Base-by-base conservation (phyloP, 1,140 invertebrate species). In the Drosophila paulistorum region DNA sequence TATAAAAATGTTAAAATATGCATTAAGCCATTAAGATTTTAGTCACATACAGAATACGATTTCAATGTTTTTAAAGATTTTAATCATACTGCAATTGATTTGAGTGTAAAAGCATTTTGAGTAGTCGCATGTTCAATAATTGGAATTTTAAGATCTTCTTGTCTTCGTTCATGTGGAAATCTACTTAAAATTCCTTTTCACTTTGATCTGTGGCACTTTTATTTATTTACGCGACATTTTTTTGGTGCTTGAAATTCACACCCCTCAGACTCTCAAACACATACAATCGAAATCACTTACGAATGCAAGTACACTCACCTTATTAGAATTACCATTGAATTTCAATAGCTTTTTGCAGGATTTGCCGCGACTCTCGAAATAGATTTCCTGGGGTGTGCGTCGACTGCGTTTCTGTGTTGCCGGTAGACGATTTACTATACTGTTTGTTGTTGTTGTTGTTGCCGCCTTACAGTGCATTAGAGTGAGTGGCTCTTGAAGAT, bases 311-410 rank as follows among this genome's bases (percentile, higher is more conserved):
- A 61, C 78, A 91, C 93, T 93, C 91, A 95, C 95, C 93, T 95
- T 96, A 84, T 95, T 95, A 17, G 95, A 95, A 80, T 94, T 95
- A 54, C 95, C 95, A 90, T 95, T 95, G 93, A 95, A 94, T 84
- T 94, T 93, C 54, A 96, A 93, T 30, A 96, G 92, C 90, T 96
- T 95, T 79, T 94, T 94, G 92, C 95, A 96, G 82, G 94, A 95
- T 81, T 95, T 95, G 65, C 95, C 95, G 35, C 94, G 93, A 75
- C 94, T 95, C 83, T 96, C 95, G 75, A 95, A 95, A 82, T 96
- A 96, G 90, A 95, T 95, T 93, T 95, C 93, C 91, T 96, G 95
- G 41, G 95, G 91, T 60, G 90, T 92, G 48, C 95, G 94, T 39
- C 90, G 83, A 30, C 84, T 73, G 65, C 77, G 79, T 59, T 79